Evolutionary conservation across 2,113 vertebrate species (phyloP).

Genomic region (Bothrops jararaca): DNA sequence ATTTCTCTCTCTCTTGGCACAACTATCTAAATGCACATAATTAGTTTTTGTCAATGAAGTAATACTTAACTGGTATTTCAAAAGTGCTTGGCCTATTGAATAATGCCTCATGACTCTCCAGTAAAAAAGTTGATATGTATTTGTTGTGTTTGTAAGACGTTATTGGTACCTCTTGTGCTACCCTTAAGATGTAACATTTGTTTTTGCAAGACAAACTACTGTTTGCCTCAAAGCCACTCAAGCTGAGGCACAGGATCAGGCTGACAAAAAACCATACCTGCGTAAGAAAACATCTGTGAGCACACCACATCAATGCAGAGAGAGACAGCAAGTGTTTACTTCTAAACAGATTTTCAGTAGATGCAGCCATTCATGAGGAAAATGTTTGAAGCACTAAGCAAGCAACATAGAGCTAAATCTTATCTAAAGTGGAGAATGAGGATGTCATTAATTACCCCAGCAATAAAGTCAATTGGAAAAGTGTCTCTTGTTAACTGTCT

Average conservation of each 20-base stretch:
- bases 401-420: slow-evolving; percentile 16
- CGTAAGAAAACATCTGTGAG: neutral
- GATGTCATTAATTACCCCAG: slow-evolving; percentile 48
- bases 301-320: neutral
- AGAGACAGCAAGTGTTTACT: slow-evolving; percentile 16
- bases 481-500: slow-evolving; percentile 47
- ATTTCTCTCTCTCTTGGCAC: neutral
- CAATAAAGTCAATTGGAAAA: slow-evolving; percentile 49
- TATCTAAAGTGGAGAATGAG: slow-evolving; percentile 13
- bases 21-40: neutral
- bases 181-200: neutral
- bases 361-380: slow-evolving; percentile 9
- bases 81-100: neutral
- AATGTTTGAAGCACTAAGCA: slow-evolving; percentile 15
- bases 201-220: neutral
- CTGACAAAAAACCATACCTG: neutral
- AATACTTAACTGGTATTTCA: neutral
- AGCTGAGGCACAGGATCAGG: neutral
- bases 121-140: neutral
- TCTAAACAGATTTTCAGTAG: slow-evolving; percentile 19
- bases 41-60: neutral
- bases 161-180: neutral
- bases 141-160: neutral
- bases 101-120: neutral
- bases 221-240: neutral